Base-by-base conservation (phyloP, 2,113 vertebrate species). In the Cyanistes caeruleus region DNA sequence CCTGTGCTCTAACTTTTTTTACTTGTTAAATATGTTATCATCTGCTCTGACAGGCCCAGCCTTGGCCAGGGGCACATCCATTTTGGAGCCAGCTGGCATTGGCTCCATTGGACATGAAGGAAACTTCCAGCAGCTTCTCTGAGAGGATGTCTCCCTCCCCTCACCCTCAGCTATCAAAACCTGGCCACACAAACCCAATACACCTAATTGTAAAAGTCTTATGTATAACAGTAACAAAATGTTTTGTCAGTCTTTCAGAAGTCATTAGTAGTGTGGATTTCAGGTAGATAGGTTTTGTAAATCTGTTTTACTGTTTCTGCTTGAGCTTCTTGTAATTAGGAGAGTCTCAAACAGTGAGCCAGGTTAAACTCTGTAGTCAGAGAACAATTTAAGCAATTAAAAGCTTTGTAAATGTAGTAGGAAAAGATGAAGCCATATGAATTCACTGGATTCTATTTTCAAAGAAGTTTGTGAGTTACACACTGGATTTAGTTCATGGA, bases 61-160 rank as follows among this genome's bases (percentile, higher is more conserved):
- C 37, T 37, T 33, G 18, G 37, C 18, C 59, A 73, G 31, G 3
- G 4, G 18, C 10, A 33, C 3, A 5, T 51, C 31, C 68, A 24
- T 51, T 23, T 28, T 17, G 44, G 52, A 67, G 5, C 27, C 0
- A 0, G 12, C 15, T 2, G 7, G 27, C 27, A 19, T 4, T 24
- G 44, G 22, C 15, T 58, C 18, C 2, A 0, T 9, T 25, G 37
- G 51, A 31, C 27, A 31, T 7, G 22, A 15, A 27, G 15, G 31
- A 39, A 74, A 33, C 5, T 89, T 59, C 59, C 17, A 33, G 12
- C 10, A 81, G 18, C 27, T 35, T 27, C 21, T 64, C 12, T 37
- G 22, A 59, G 22, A 51, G 51, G 7, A 8, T 33, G 13, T 19
- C 31, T 44, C 31, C 4, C 7, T 65, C 11, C 10, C 12, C 15